Base-by-base conservation (phyloP, 2,888 invertebrate genomes). In the Drosophila fulvimacula region DNA sequence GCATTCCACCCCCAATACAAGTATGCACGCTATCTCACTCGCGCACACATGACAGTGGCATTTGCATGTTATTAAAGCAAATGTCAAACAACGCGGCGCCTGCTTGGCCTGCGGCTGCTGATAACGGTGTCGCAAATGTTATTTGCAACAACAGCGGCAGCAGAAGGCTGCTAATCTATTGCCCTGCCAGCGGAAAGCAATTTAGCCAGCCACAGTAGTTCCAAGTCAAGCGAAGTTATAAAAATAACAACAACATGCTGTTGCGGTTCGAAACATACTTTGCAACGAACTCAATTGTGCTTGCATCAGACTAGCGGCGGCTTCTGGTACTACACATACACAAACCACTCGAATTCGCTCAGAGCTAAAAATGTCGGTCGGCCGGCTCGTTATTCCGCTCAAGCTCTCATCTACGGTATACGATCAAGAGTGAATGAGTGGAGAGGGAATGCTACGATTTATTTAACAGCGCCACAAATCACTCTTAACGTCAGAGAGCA, bases 81-180 rank as follows among this genome's bases (percentile, higher is more conserved):
- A 69, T 56, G 73, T 67, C 69, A 73, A 72, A 42, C 69, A 51
- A 60, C 44, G 30, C n/a, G 75, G 71, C 74, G 61, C 59, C 73
- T 19, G 51, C 46, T 60, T 48, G 59, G 17, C 42, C 49, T 44
- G 58, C 6, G 34, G 5, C 42, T 51, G 69, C 79, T 78, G 77
- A 79, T 78, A 75, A 78, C 60, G 38, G 44, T 48, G 62, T 51
- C 51, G 64, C 62, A 68, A 55, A 73, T 44, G 41, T 15, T 58
- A 64, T 61, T 69, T 73, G 74, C 73, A 65, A 73, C 53, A 66
- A 55, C 27, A 46, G n/a, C 27, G 0, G 24, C 44, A 19, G 32
- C 39, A 9, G 7, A 30, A 30, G 27, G 27, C 27, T 4, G 53
- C 19, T 48, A 60, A 67, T 76, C 53, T 64, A 44, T 58, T 52